Base-by-base conservation (phyloP, 2,113 vertebrate genomes). In the Anoplopoma fimbria region DNA sequence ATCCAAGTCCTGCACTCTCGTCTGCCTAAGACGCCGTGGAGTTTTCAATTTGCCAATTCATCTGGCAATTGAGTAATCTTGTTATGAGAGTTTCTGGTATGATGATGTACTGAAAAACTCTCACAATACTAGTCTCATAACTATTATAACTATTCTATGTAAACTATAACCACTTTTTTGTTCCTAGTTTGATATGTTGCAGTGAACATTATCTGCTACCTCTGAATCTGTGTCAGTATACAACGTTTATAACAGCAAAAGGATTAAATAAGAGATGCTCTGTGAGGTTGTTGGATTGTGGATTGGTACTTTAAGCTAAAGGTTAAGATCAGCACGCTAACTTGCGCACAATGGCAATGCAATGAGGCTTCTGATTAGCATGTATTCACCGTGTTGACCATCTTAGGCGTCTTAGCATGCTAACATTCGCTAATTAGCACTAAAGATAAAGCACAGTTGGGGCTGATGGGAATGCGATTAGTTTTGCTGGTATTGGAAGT, bases 1-100 rank as follows among this genome's bases (percentile, higher is more conserved):
- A 87, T 89, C 87, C 79, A 75, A 77, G 69, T 81, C 84, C 79
- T 21, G 73, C 84, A 69, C 80, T 71, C 77, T 60, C 25, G 73
- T 58, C 88, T 65, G 31, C 67, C 72, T 49, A 68, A 47, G 45
- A 83, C 49, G 10, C 72, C 75, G 6, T 34, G 69, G 40, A 83
- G 74, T 86, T 81, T 53, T 31, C 42, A 79, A 58, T 81, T 79
- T 72, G 64, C 68, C 65, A 61, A 79, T 78, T 83, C 36, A 58
- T 85, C 69, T 83, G 78, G 45, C 33, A 65, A 49, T 25, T 77
- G 23, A 77, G 68, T n/a, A n/a, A 58, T 69, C 53, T 79, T 77
- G n/a, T 36, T 13, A 38, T 55, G 17, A 25, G 6, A 74, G 42
- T 68, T 73, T 55, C 13, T 49, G 25, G 8, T 21, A 23, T 27